These are phyloP conservation scores for Eupithecia subfuscata DNA, from an alignment of 2,888 invertebrate species.

Conservation along the genomic window DNA sequence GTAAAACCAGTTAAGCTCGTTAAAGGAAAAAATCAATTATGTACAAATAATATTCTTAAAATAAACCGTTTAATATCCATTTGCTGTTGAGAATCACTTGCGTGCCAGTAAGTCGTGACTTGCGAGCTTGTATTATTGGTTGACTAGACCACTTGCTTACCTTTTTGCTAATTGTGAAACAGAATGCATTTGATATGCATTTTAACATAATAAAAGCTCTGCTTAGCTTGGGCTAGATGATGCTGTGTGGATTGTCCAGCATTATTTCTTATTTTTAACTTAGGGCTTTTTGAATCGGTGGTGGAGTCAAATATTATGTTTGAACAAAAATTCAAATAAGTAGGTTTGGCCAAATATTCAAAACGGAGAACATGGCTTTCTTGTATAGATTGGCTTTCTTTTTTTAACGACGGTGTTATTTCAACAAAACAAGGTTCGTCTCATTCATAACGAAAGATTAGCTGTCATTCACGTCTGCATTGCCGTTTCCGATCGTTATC, in stretches of 20 bases:
- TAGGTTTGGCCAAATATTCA: neutral
- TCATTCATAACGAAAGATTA: neutral
- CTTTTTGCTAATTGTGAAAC: neutral
- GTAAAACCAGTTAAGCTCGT: constrained; percentile 26
- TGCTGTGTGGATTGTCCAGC: too few relatives aligned
- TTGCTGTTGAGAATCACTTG: constrained; percentile 23
- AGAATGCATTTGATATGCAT: neutral
- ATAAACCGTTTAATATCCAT: constrained; percentile 23
- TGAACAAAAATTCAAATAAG: neutral
- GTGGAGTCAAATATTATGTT: neutral
- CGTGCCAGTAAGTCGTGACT: constrained; percentile 30
- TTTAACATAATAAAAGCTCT: too few relatives aligned
- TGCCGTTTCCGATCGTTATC: neutral
- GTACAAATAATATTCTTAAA: constrained; percentile 8
- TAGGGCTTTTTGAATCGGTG: neutral
- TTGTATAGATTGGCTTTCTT: neutral
- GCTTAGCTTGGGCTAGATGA: too few relatives aligned
- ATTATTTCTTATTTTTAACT: too few relatives aligned
- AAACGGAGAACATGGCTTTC: neutral
- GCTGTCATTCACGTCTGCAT: neutral
- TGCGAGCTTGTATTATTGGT: neutral
- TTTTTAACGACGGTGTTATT: neutral
- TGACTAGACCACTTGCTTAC: neutral
- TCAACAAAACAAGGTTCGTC: neutral
- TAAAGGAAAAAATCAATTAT: constrained; percentile 22